Percentiles rank a stretch among this genome's conserved stretches.
Conservation (phyloP, 1,140 invertebrate species). For the Plectrocnemia conspersa region DNA sequence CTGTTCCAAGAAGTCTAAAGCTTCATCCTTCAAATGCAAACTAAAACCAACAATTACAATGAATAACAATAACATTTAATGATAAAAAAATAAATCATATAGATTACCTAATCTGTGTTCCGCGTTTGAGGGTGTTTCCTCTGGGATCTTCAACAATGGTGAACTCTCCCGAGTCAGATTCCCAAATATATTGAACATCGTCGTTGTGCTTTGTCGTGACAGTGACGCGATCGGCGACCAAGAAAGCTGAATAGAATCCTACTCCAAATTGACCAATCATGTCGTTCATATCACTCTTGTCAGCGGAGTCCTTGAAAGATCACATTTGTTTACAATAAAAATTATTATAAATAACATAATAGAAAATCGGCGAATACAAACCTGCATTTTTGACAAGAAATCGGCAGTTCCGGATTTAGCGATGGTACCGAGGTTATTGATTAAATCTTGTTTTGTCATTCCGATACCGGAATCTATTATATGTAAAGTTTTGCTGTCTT, state of each 20-base stretch:
- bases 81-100: background rate
- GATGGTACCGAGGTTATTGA: conserved; percentile 97
- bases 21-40: conserved; percentile 94
- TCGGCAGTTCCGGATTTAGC: conserved; percentile 99
- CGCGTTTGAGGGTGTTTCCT: conserved; percentile 83
- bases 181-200: conserved; percentile 97
- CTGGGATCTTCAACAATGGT: conserved; percentile 90
- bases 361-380: conserved; percentile 38
- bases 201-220: conserved; percentile 96
- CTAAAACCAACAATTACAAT: conserved; percentile 41
- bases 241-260: conserved; percentile 96
- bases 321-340: conserved; percentile 4
- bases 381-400: conserved; percentile 92
- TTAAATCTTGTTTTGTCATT: conserved; percentile 93
- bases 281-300: conserved; percentile 65
- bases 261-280: conserved; percentile 97
- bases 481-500: conserved; percentile 89
- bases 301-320: conserved; percentile 26
- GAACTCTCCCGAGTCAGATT: conserved; percentile 88
- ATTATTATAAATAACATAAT: conserved; percentile 1
- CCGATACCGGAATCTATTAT: conserved; percentile 97
- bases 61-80: conserved; percentile 3
- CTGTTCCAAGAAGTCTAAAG: conserved; percentile 89
- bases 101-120: conserved; percentile 66
- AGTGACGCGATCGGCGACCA: conserved; percentile 84